Base-by-base conservation (phyloP, 2,113 vertebrate species). In the Sinosuthora webbiana region DNA sequence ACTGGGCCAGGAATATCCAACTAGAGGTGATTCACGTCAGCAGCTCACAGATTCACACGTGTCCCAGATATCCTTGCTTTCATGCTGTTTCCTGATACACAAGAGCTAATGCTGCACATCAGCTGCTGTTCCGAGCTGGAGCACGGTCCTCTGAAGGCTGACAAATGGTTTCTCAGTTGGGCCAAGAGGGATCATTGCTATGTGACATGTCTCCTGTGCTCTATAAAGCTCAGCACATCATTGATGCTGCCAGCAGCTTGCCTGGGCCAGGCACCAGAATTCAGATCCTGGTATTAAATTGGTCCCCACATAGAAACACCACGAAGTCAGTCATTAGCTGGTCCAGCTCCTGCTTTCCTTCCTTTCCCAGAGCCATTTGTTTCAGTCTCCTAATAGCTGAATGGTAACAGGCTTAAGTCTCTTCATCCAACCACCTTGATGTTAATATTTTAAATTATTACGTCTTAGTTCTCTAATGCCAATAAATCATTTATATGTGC, bases 391-490 rank as follows among this genome's bases (percentile, higher is more conserved):
- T 82, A 89, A 86, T 2, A 91, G 69, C 64, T 71, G 84, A 90
- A 88, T 84, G 67, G 49, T 70, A 83, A 76, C 52, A 93, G 90
- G 45, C 52, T 95, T 88, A 31, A 42, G 19, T 10, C 62, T 42
- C 39, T 4, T 84, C 90, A 97, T 93, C 76, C 89, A 83, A 90
- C 62, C 69, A 90, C 75, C 90, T 90, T 68, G 75, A 83, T 9
- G 35, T 49, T 97, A 95, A 79, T 94, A 93, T 92, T 96, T 80
- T 81, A 73, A 84, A 88, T 96, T 93, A 96, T 95, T 88, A 96
- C 93, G 88, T 88, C 95, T 94, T 70, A 79, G 79, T 68, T 90
- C 76, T 89, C 81, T 90, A 92, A 86, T 83, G 69, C 75, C 75
- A 91, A 93, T 95, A 94, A 90, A 95, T 96, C 88, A 97, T 84